Evolutionary conservation across 2,888 invertebrate species (phyloP).

Genomic region (Parnassius orleans): DNA sequence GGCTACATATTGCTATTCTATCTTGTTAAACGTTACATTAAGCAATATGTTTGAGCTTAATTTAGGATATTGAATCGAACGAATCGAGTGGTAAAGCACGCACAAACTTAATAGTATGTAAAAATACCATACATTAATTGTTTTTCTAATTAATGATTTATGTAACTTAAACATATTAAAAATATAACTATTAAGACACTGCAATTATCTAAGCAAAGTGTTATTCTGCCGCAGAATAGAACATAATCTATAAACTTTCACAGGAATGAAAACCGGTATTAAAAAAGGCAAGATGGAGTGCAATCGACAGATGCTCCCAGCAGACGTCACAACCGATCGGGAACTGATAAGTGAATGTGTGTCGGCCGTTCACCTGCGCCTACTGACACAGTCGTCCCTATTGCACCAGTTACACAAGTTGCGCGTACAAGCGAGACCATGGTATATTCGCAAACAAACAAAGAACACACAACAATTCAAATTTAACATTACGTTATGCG

Average conservation of each 20-base stretch:
- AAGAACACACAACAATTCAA: constrained; percentile 51
- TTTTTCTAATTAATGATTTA: too few species aligned
- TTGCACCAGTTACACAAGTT: constrained; percentile 40
- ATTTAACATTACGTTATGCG: constrained; percentile 52
- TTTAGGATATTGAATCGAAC: too few species aligned
- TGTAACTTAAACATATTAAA: too few species aligned
- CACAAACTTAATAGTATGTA: too few species aligned
- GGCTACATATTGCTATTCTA: too few species aligned
- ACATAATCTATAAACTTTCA: constrained; percentile 28
- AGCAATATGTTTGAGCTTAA: too few species aligned
- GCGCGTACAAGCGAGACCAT: constrained; percentile 40
- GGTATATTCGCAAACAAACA: constrained; percentile 38
- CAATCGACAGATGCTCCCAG: constrained; percentile 62
- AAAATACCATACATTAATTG: too few species aligned
- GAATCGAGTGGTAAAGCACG: too few species aligned
- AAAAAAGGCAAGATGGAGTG: constrained; percentile 31
- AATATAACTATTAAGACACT: too few species aligned
- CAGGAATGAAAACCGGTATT: constrained; percentile 27
- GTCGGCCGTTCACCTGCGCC: constrained; percentile 76
- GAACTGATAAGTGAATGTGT: constrained; percentile 75
- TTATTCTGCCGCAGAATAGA: background rate
- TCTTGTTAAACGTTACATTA: too few species aligned
- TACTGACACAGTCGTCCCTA: constrained; percentile 66
- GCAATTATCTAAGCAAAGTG: too few species aligned
- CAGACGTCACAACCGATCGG: constrained; percentile 63